Base-by-base conservation (phyloP, 2,797 vertebrate genomes). In the Carapus acus region DNA sequence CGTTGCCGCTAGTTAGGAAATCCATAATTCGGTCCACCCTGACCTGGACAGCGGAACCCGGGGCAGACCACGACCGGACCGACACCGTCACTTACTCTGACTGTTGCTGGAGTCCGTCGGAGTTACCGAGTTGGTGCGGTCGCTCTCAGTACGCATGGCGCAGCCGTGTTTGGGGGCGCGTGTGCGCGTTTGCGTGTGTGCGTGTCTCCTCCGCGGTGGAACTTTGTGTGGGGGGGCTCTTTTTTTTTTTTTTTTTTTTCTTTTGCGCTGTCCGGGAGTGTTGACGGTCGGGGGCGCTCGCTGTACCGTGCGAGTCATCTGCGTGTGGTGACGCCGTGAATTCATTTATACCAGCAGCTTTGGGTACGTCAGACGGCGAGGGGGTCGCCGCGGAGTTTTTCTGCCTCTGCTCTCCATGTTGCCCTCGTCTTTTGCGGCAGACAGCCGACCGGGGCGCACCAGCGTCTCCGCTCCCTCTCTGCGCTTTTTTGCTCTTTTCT, bases 361-460 rank as follows among this genome's bases (percentile, higher is more conserved):
- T 60, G 57, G 78, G 77, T 86, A 83, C 88, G 88, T 90, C 89
- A 90, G 88, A 88, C 69, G 49, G 73, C 62, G 76, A 76, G 83
- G 81, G 81, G 83, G 82, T 88, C 73, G 77, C 58, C 58, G 72
- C 27, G 69, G 70, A 82, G 77, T 82, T 82, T n/a, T 60, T 67
- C 56, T 71, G 65, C 70, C 76, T 66, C 48, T 56, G 69, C 69
- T 58, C 65, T 58, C 39, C 49, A 36, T 15, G 47, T 41, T 58
- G 54, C 61, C 67, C 62, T n/a, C 53, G 49, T 76, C 63, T 71
- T 77, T 70, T 51, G 34, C 49, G 58, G 56, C 76, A 79, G 76
- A 69, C 62, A 70, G 34, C 37, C 21, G 62, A 57, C 1, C 55
- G 68, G 47, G 40, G 44, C 2, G 49, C 29, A 49, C 21, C 39